phyloP scores from a whole-genome alignment of 92 coral and sea anemone genomes.

The Virgularia gustaviana region DNA sequence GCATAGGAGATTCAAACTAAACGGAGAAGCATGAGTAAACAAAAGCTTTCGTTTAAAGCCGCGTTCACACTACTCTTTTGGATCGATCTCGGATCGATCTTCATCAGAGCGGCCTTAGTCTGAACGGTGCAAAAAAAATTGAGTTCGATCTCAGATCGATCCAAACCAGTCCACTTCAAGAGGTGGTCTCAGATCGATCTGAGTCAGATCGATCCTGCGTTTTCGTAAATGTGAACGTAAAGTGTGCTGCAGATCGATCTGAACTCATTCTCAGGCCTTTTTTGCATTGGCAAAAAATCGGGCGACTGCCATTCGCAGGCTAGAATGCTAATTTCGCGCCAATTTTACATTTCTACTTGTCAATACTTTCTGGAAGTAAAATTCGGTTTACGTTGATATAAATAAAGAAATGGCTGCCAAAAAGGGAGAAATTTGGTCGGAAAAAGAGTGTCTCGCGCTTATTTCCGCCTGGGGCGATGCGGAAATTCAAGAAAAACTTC shows the following conservation, averaged over 20 bases:
- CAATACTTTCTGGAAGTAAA: background rate
- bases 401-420: constrained; percentile 5
- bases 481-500: constrained; percentile 30
- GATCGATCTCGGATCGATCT: constrained; percentile 43
- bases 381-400: background rate
- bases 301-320: constrained; percentile 24
- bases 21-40: no score
- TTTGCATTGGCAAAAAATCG: background rate
- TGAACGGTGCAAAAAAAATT: constrained; percentile 14
- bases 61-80: constrained; percentile 25
- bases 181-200: constrained; percentile 35
- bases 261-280: no score
- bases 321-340: background rate
- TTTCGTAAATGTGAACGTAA: constrained; percentile 7
- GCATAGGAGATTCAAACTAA: no score
- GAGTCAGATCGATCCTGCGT: background rate
- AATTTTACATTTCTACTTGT: background rate
- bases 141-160: constrained; percentile 36
- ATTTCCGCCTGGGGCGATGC: constrained; percentile 43
- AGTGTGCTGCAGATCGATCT: no score
- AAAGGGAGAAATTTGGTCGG: constrained; percentile 47
- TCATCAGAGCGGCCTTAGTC: background rate
- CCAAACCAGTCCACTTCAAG: background rate
- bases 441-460: constrained; percentile 36
- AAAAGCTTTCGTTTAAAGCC: no score